Percentiles rank a stretch among this genome's conserved stretches.
phyloP scores from a whole-genome alignment of 2,888 invertebrate species.

The Nebria salina region DNA sequence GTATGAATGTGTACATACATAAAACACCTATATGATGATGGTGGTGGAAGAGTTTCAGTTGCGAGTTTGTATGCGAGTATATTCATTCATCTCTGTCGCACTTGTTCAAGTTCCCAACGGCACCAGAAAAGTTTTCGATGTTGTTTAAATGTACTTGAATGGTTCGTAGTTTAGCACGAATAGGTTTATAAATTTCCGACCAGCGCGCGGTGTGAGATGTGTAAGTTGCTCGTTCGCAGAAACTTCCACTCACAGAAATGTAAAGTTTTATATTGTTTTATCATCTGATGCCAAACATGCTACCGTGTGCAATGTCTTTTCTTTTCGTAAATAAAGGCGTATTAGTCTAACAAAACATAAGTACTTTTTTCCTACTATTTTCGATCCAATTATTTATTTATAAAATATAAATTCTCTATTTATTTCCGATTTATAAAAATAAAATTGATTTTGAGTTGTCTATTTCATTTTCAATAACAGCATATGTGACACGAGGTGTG shows the following conservation, averaged over 20 bases:
- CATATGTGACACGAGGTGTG: too few species aligned
- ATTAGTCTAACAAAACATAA: too few species aligned
- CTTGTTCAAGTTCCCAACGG: slow-evolving; percentile 32
- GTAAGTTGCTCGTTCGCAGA: slow-evolving; percentile 29
- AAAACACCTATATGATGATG: neutral
- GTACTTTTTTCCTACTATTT: too few species aligned
- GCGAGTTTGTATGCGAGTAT: neutral
- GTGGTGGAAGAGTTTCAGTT: neutral
- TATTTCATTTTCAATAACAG: too few species aligned
- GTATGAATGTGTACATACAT: neutral
- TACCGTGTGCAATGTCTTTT: neutral
- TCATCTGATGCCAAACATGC: slow-evolving; percentile 8
- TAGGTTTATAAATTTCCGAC: slow-evolving; percentile 44
- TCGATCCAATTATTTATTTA: too few species aligned
- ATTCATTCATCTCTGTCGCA: slow-evolving; percentile 26
- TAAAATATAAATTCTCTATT: too few species aligned
- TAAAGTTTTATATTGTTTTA: slow-evolving; percentile 33
- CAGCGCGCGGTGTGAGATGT: slow-evolving; percentile 32
- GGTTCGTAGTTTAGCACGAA: slow-evolving; percentile 45
- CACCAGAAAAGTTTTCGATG: slow-evolving; percentile 44
- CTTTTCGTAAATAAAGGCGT: neutral
- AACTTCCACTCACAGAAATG: slow-evolving; percentile 31
- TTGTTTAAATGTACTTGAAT: slow-evolving; percentile 46
- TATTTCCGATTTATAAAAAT: too few species aligned
- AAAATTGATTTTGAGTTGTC: too few species aligned